Percentiles rank a stretch among this genome's conserved stretches.
These are phyloP conservation scores for Plagodis dolabraria DNA, from an alignment of 2,888 invertebrate genomes.

Conservation along the genomic window DNA sequence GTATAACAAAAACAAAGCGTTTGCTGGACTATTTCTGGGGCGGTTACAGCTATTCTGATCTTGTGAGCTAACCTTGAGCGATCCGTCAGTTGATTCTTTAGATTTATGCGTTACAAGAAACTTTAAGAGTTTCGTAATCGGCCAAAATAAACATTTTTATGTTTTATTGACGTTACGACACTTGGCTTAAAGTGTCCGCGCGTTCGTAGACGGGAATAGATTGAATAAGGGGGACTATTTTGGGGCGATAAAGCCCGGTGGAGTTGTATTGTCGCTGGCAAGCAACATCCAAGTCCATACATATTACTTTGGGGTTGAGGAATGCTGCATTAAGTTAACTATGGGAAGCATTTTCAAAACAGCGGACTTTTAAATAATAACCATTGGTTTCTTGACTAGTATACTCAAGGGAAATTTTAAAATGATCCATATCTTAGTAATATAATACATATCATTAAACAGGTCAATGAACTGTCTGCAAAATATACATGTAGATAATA, in stretches of 20 bases:
- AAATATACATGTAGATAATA: no score
- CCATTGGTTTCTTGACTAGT: no score
- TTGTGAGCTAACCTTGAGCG: conserved; percentile 69
- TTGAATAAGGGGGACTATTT: conserved; percentile 72
- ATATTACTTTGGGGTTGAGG: conserved; percentile 65
- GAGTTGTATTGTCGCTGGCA: no score
- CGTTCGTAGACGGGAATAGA: conserved; percentile 67
- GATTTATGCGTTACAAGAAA: conserved; percentile 69
- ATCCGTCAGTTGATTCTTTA: conserved; percentile 70
- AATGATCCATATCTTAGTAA: not conserved
- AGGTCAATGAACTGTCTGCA: no score
- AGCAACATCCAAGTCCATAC: no score
- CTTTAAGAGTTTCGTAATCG: conserved; percentile 77
- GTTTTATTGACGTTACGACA: conserved; percentile 83
- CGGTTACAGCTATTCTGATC: conserved; percentile 64
- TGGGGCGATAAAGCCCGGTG: conserved; percentile 42
- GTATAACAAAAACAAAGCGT: conserved; percentile 56
- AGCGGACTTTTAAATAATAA: not conserved
- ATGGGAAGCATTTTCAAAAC: not conserved
- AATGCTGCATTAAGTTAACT: conserved; percentile 45
- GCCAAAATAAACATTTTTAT: conserved; percentile 78
- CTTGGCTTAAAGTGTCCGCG: conserved; percentile 64
- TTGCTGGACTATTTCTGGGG: conserved; percentile 64
- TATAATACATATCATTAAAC: no score
- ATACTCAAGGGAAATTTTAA: not conserved